These are phyloP conservation scores for Microdon myrmicae DNA, from an alignment of 2,888 invertebrate genomes.

Conservation along the genomic window DNA sequence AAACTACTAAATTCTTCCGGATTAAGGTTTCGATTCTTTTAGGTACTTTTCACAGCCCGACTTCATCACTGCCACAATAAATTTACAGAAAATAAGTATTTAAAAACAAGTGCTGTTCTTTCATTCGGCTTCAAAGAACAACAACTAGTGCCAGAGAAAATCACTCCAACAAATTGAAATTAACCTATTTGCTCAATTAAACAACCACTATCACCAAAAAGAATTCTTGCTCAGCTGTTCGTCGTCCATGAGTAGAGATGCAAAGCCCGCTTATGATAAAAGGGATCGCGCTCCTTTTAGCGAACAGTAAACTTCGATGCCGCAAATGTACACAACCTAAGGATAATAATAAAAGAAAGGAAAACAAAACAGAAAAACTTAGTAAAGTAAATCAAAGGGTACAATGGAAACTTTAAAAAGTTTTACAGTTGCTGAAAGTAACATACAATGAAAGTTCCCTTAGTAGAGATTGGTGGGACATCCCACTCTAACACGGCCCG, in stretches of 20 bases:
- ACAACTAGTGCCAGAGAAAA: conserved; percentile 25
- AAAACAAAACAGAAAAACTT: conserved; percentile 1
- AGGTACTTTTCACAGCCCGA: too few species aligned
- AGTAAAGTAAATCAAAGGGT: conserved; percentile 18
- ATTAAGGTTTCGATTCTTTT: too few species aligned
- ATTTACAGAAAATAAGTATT: too few species aligned
- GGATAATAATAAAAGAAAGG: conserved; percentile 21
- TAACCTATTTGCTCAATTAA: conserved; percentile 51
- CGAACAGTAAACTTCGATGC: conserved; percentile 8
- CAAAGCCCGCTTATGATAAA: conserved; percentile 29
- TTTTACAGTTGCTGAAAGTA: conserved; percentile 37
- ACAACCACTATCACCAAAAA: conserved; percentile 39
- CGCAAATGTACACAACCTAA: conserved; percentile 7
- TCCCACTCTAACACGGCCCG: background rate
- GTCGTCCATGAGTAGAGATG: conserved; percentile 4
- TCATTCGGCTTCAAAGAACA: conserved; percentile 30
- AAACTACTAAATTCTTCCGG: too few species aligned
- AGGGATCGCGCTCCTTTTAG: conserved; percentile 19
- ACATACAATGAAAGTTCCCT: conserved; percentile 40
- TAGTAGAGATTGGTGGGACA: background rate
- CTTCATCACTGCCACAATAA: too few species aligned
- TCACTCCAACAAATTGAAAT: conserved; percentile 50
- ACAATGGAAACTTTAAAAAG: conserved; percentile 39
- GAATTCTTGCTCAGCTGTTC: conserved; percentile 17
- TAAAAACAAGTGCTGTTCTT: too few species aligned